Conservation (phyloP, 2,113 vertebrate genomes). For the Rattus norvegicus region GRCr8 NC_086026.1:116208001-116208500, state of each 20-base stretch:
- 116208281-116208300: constrained; percentile 89
- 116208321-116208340: constrained; percentile 92
- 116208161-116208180: constrained; percentile 47
- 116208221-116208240: constrained; percentile 98
- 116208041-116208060: constrained; percentile 70
- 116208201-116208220: constrained; percentile 90
- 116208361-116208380: constrained; percentile 90
- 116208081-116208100: constrained; percentile 10
- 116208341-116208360: constrained; percentile 90
- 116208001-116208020: not conserved
- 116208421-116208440: constrained; percentile 93
- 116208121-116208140: constrained; percentile 66
- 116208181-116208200: constrained; percentile 60
- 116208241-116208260: constrained; percentile 98
- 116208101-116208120: constrained; percentile 56
- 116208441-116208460: constrained; percentile 94
- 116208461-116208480: constrained; percentile 93
- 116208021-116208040: not conserved
- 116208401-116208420: constrained; percentile 88
- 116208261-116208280: constrained; percentile 95
- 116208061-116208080: constrained; percentile 76
- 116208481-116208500: constrained; percentile 94
- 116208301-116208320: constrained; percentile 93
- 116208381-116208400: constrained; percentile 90
- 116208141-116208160: constrained; percentile 61